Percentiles rank a stretch among this genome's conserved stretches.
Conservation (phyloP, 2,888 invertebrate genomes). For the Pseudeuparius sepicola region DNA sequence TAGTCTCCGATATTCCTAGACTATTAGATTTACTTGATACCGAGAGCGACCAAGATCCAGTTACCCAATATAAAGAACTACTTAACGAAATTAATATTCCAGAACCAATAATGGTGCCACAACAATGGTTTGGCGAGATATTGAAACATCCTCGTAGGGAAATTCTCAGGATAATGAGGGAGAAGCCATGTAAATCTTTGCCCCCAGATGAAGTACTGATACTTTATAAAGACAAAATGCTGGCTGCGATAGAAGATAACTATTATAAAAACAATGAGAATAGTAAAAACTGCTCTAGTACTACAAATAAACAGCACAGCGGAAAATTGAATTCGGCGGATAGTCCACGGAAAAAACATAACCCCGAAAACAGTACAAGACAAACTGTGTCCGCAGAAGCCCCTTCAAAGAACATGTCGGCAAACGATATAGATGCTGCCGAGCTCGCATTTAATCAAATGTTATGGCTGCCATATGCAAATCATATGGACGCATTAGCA, state of each 20-base stretch:
- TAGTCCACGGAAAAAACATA: too few relatives aligned
- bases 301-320: constrained; percentile 21
- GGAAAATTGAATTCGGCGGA: constrained; percentile 23
- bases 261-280: constrained; percentile 46
- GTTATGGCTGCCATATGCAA: constrained; percentile 63
- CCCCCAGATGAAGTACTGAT: constrained; percentile 19
- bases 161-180: constrained; percentile 62
- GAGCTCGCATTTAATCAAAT: constrained; percentile 61
- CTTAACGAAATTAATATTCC: constrained; percentile 63
- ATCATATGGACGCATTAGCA: constrained; percentile 51
- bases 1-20: constrained; percentile 31
- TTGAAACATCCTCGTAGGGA: constrained; percentile 63
- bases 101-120: constrained; percentile 72
- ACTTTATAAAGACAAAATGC: constrained; percentile 19
- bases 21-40: constrained; percentile 40
- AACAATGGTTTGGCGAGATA: constrained; percentile 60
- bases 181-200: constrained; percentile 43
- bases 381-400: constrained; percentile 12
- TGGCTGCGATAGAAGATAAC: constrained; percentile 34
- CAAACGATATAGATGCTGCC: constrained; percentile 59
- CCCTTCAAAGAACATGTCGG: constrained; percentile 37
- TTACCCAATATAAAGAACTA: constrained; percentile 61
- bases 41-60: constrained; percentile 43
- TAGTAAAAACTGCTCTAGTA: constrained; percentile 20
- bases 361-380: constrained; percentile 16